Evolutionary conservation across 2,113 vertebrate species (phyloP).

Genomic region (Sturnus vulgaris): DNA sequence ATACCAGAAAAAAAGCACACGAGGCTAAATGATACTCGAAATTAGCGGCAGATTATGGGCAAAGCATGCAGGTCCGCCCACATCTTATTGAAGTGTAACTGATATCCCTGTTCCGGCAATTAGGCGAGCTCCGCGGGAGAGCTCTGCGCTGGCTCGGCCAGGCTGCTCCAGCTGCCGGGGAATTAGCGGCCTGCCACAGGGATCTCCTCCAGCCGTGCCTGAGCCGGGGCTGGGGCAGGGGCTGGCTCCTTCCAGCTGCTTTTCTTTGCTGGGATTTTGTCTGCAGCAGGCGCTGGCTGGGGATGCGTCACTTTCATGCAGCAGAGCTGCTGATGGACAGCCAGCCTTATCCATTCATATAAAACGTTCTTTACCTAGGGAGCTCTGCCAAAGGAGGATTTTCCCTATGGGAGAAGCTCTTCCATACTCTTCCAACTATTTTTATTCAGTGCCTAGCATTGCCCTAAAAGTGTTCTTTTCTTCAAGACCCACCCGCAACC

Average conservation of each 20-base stretch:
- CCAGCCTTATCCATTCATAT: not conserved
- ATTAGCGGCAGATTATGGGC: not conserved
- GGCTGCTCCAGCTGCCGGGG: conserved; percentile 18
- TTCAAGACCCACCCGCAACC: not conserved
- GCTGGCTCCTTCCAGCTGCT: not conserved
- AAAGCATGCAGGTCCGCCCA: not conserved
- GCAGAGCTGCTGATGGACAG: not conserved
- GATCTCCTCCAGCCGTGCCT: not conserved
- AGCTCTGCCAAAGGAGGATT: not conserved
- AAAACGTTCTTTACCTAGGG: not conserved
- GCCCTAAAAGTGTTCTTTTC: not conserved
- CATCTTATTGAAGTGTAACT: not conserved
- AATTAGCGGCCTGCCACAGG: not conserved
- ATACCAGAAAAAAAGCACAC: not conserved
- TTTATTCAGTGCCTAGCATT: not conserved
- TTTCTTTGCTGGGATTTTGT: not conserved
- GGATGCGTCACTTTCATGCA: not conserved
- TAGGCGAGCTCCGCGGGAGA: not conserved
- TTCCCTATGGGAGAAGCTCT: not conserved
- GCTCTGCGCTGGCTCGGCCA: not conserved
- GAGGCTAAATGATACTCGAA: not conserved
- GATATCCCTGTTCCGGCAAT: conserved; percentile 12
- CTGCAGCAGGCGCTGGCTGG: rapidly evolving
- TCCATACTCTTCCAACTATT: not conserved
- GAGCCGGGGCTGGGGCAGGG: not conserved